Conservation (phyloP, 2,888 invertebrate species). For the Orchesella flavescens region DNA sequence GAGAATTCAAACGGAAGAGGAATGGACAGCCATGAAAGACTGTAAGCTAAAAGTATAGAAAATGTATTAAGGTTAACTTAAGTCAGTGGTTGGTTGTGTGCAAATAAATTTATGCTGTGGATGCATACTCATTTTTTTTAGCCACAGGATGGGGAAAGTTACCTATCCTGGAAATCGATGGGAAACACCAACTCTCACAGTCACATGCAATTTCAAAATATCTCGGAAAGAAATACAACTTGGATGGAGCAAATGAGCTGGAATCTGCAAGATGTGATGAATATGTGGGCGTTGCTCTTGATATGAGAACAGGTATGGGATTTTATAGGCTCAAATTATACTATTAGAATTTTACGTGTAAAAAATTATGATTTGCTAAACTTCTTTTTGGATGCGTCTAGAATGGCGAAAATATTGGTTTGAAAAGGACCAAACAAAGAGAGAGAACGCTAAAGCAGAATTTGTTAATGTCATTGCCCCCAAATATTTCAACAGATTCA, state of each 20-base stretch:
- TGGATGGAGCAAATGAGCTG: constrained; percentile 78
- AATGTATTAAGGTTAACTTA: too few species aligned
- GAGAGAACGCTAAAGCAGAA: constrained; percentile 77
- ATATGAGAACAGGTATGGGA: constrained; percentile 76
- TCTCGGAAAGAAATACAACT: constrained; percentile 77
- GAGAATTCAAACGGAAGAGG: constrained; percentile 50
- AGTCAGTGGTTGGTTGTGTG: too few species aligned
- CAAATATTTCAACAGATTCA: constrained; percentile 77
- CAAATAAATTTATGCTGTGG: too few species aligned
- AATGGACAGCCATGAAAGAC: constrained; percentile 48
- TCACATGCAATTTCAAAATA: constrained; percentile 78
- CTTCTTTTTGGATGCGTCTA: constrained; percentile 69
- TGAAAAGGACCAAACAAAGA: constrained; percentile 77
- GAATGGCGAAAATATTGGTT: constrained; percentile 76
- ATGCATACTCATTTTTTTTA: too few species aligned
- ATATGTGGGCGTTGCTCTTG: constrained; percentile 77
- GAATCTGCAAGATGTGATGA: constrained; percentile 78
- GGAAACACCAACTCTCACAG: constrained; percentile 76
- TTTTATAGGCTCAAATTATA: too few species aligned
- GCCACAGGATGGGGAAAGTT: constrained; percentile 72
- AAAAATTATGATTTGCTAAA: too few species aligned
- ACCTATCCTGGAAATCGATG: constrained; percentile 79
- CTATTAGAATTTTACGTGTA: too few species aligned
- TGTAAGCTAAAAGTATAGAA: neutral
- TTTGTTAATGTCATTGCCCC: constrained; percentile 78